Base-by-base conservation (phyloP, 2,888 invertebrate genomes). In the Eutolmus rufibarbis region DNA sequence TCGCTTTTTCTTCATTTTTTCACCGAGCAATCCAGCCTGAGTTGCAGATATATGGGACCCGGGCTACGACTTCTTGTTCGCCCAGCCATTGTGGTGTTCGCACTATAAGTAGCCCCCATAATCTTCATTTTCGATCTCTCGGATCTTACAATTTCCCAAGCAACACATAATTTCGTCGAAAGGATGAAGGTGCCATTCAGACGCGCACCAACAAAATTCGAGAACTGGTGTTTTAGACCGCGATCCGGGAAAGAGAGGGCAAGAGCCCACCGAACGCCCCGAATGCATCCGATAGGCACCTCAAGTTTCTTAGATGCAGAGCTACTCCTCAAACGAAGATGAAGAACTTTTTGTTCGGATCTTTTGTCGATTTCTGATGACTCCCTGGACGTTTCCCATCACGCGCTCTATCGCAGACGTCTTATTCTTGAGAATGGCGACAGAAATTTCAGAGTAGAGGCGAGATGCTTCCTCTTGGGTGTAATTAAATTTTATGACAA, bases 401-500 rank as follows among this genome's bases (percentile, higher is more conserved):
- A 87, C 77, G 23, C 23, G 56, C 43, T 86, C 86, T 79, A 34
- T 56, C 40, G 84, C 51, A 51, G 51, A 84, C 74, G 16, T 74
- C 57, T 23, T 23, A 51, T 81, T 88, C 85, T 40, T 87, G 51
- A 81, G 84, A 84, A 87, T 86, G 88, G 88, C 88, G 88, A 88
- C 88, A 88, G 88, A 87, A 87, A 51, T 86, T 86, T 88, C 34
- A 23, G 37, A 84, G 66, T 78, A 84, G 46, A 76, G 37, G 81
- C 74, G 34, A 34, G 51, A 46, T 66, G 77, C 23, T 40, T 51
- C 46, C 74, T 81, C 23, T 34, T 31, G 40, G 31, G 34, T 19
- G 56, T 87, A 87, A 88, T 88, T 88, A 88, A 87, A 86, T 78
- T 77, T 31, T 87, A 87, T 88, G 88, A 88, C 88, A 87, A 86